These are phyloP conservation scores for Tragelaphus strepsiceros DNA, from an alignment of 2,113 vertebrate genomes.

Conservation along the genomic window DNA sequence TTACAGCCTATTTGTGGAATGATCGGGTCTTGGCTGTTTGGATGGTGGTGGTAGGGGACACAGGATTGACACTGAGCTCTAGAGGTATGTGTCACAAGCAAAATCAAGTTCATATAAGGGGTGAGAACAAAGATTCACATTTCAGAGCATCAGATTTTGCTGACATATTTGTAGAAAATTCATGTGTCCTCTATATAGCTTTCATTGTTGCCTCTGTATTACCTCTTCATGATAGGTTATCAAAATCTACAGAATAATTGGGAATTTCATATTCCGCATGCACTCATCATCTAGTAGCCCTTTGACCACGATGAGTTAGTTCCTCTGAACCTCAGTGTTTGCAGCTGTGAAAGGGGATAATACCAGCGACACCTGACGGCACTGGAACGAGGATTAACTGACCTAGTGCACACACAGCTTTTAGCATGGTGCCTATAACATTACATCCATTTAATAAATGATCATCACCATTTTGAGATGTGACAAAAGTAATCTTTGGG, in stretches of 20 bases:
- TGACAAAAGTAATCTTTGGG: neutral
- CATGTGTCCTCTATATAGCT: neutral
- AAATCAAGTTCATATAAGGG: neutral
- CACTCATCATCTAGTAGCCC: neutral
- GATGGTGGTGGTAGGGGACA: neutral
- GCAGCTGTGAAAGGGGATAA: neutral
- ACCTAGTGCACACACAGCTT: neutral
- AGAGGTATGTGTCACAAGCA: neutral
- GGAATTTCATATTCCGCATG: neutral
- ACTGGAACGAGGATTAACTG: neutral
- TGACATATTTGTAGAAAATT: neutral
- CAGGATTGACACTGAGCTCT: neutral
- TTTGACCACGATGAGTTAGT: neutral
- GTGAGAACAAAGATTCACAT: neutral
- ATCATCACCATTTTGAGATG: neutral
- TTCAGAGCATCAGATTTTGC: neutral
- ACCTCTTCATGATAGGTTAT: neutral
- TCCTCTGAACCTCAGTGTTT: neutral
- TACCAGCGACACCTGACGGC: neutral
- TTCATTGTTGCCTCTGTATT: neutral
- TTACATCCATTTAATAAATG: neutral
- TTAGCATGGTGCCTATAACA: neutral
- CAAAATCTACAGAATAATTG: neutral
- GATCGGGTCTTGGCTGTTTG: neutral
- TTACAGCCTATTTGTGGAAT: neutral